Evolutionary conservation across 2,888 invertebrate species (phyloP).

Genomic region (Synergus japonicus): DNA sequence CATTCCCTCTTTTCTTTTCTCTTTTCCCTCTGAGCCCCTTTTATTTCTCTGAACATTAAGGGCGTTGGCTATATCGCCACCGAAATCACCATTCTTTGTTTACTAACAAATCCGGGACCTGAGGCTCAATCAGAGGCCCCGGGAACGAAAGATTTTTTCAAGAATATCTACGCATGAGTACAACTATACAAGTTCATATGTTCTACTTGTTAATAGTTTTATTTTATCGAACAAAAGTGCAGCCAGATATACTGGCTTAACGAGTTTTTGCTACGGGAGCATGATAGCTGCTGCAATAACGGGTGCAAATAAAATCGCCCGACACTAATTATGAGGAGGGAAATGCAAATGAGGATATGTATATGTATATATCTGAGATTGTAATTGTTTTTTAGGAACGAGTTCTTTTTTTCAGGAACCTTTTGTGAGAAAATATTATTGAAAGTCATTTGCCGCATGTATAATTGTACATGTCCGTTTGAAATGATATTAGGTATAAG

Average conservation of each 20-base stretch:
- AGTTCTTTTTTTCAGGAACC: not conserved
- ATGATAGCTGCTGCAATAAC: not conserved
- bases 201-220: constrained; percentile 31
- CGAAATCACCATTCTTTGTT: constrained; percentile 35
- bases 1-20: constrained; percentile 43
- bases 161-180: not conserved
- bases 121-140: constrained; percentile 19
- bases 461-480: too few relatives aligned
- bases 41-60: constrained; percentile 51
- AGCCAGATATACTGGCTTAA: constrained; percentile 5
- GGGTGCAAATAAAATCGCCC: constrained; percentile 29
- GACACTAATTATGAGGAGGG: constrained; percentile 29
- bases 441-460: too few relatives aligned
- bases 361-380: not conserved
- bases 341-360: constrained; percentile 28
- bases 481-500: too few relatives aligned
- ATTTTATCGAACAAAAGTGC: not conserved
- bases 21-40: constrained; percentile 43
- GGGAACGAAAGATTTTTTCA: constrained; percentile 29
- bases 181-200: constrained; percentile 7
- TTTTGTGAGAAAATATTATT: not conserved
- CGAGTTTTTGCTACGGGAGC: constrained; percentile 30
- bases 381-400: not conserved
- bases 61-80: constrained; percentile 55
- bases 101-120: constrained; percentile 41